Conservation (phyloP, 1,140 invertebrate species). For the Nixonia krombeini region DNA sequence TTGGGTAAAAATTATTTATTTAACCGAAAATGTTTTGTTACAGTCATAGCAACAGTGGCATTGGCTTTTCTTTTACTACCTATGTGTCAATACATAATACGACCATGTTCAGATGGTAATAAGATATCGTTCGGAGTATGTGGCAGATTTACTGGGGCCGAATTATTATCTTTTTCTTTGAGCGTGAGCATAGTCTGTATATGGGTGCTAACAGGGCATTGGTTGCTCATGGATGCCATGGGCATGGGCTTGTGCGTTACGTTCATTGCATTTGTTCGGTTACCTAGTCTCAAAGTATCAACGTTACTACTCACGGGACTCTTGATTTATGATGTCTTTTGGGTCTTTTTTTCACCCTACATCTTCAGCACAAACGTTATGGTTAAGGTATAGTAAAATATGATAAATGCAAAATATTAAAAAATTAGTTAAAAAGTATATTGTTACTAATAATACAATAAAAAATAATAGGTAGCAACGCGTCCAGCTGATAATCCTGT, state of each 20-base stretch:
- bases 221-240: constrained; percentile 98
- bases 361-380: constrained; percentile 99
- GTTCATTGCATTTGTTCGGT: constrained; percentile 95
- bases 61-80: constrained; percentile 95
- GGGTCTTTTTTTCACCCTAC: constrained; percentile 99
- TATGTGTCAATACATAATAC: constrained; percentile 96
- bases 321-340: constrained; percentile 97
- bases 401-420: constrained; percentile 3
- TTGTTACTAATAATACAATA: too few relatives aligned
- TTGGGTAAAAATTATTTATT: too few relatives aligned
- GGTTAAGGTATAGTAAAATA: constrained; percentile 97
- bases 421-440: too few relatives aligned
- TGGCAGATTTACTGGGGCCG: constrained; percentile 92
- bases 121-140: constrained; percentile 94
- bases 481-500: constrained; percentile 97
- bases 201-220: constrained; percentile 97
- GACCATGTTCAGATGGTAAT: constrained; percentile 87
- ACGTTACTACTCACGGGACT: constrained; percentile 94
- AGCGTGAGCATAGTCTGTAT: constrained; percentile 95
- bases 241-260: constrained; percentile 98
- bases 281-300: constrained; percentile 97
- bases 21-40: too few relatives aligned
- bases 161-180: constrained; percentile 92
- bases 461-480: constrained; percentile 78
- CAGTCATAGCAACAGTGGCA: constrained; percentile 96